Conservation (phyloP, 37 sponge, comb jelly and placozoan genomes). For the Chondrilla cf. caribensis region DNA sequence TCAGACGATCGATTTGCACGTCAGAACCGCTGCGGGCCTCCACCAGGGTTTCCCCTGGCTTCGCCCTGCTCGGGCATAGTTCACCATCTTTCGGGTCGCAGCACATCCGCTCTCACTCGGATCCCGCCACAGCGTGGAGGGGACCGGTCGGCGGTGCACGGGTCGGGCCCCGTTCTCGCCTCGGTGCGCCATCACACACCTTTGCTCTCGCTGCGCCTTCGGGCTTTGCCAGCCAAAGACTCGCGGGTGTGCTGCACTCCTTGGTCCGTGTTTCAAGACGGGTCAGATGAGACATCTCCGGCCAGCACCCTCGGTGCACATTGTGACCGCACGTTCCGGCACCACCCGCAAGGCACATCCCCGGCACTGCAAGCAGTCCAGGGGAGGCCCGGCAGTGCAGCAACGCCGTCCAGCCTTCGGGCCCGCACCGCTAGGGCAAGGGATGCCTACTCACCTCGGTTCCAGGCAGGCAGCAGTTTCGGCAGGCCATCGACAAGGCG, state of each 20-base stretch:
- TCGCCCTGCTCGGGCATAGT: too few relatives aligned
- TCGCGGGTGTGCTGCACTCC: conserved; percentile 75
- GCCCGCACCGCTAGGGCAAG: conserved; percentile 20
- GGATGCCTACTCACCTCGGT: too few relatives aligned
- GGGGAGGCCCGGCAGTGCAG: background rate
- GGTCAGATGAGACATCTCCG: conserved; percentile 44
- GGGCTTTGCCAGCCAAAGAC: conserved; percentile 63
- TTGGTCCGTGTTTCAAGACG: conserved; percentile 87
- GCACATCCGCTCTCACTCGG: conserved; percentile 49
- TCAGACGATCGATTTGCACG: too few relatives aligned
- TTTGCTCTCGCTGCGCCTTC: conserved; percentile 59
- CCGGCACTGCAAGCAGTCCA: conserved; percentile 28
- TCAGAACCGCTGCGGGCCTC: too few relatives aligned
- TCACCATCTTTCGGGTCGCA: conserved; percentile 4
- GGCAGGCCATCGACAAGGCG: background rate
- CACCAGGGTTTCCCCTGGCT: too few relatives aligned
- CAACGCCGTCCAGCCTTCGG: conserved; percentile 18
- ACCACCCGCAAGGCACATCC: background rate
- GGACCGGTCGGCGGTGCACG: conserved; percentile 59
- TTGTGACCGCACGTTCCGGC: conserved; percentile 41
- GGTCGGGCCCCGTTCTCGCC: conserved; percentile 40
- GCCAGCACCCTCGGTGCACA: conserved; percentile 26
- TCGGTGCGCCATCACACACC: conserved; percentile 22
- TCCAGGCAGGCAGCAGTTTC: background rate
- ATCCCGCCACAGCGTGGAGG: conserved; percentile 39